Evolutionary conservation across 1,140 invertebrate species (phyloP).

Genomic region (Drosophila albomicans): DNA sequence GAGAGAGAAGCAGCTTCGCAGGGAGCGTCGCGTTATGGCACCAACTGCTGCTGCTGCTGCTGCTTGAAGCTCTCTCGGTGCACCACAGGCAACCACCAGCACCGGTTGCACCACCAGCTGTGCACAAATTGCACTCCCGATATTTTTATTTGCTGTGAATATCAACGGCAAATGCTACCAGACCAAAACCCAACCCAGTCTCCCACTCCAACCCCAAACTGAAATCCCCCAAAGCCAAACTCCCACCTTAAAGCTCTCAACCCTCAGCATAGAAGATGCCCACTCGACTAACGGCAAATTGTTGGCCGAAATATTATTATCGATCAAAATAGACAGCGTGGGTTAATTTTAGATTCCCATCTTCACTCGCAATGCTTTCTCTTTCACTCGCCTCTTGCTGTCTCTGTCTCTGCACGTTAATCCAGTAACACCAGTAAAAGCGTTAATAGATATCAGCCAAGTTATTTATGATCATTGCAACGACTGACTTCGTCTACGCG

Average conservation of each 20-base stretch:
- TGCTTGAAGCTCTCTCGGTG: conserved; percentile 26
- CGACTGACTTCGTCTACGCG: conserved; percentile 36
- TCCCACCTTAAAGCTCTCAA: neutral
- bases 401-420: conserved; percentile 56
- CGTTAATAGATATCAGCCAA: conserved; percentile 82
- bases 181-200: neutral
- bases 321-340: conserved; percentile 35
- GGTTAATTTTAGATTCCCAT: conserved; percentile 1
- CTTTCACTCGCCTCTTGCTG: neutral
- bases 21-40: conserved; percentile 19
- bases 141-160: conserved; percentile 84
- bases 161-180: conserved; percentile 48
- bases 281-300: conserved; percentile 24
- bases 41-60: conserved; percentile 26
- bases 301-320: conserved; percentile 30
- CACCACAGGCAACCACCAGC: conserved; percentile 64
- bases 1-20: no score
- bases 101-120: conserved; percentile 81
- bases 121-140: conserved; percentile 80
- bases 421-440: conserved; percentile 73
- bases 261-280: neutral
- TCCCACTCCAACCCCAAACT: neutral
- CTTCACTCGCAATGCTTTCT: conserved; percentile 9
- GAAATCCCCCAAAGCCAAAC: neutral
- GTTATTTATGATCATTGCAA: conserved; percentile 66